Conservation (phyloP, 2,888 invertebrate genomes). For the Cylloceria caligata region DNA sequence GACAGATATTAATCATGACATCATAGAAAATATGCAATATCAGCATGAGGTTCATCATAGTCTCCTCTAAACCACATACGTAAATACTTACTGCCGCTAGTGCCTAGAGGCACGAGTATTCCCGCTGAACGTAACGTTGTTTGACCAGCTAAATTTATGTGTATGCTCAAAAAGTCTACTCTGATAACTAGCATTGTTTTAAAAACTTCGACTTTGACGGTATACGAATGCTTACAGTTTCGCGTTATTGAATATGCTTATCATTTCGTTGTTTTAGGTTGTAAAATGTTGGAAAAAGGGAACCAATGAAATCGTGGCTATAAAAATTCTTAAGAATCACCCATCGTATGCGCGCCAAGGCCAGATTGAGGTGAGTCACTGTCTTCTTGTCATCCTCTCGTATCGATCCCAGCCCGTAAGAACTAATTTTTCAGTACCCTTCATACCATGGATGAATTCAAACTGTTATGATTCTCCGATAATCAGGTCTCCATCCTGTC, state of each 20-base stretch:
- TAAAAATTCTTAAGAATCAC: conserved; percentile 99
- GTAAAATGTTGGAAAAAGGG: conserved; percentile 99
- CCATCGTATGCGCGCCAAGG: conserved; percentile 99
- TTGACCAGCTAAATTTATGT: not conserved
- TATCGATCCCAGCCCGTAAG: not conserved
- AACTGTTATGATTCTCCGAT: conserved; percentile 48
- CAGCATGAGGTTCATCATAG: too few relatives aligned
- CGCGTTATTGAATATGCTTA: not conserved
- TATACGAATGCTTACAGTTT: not conserved
- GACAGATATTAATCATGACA: too few relatives aligned
- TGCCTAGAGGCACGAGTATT: not conserved
- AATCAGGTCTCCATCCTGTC: conserved; percentile 94
- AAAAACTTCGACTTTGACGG: not conserved
- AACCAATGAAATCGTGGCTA: conserved; percentile 99
- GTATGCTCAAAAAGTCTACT: not conserved
- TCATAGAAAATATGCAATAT: too few relatives aligned
- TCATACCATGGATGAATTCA: not conserved
- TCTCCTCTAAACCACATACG: too few relatives aligned
- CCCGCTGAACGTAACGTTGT: not conserved
- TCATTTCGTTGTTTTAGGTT: conserved; percentile 87
- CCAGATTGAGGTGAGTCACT: conserved; percentile 96
- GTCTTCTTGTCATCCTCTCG: conserved; percentile 7
- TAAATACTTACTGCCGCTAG: not conserved
- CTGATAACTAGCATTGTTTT: not conserved
- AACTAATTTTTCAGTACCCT: not conserved